These are phyloP conservation scores for Magallana gigas DNA, from an alignment of 1,140 invertebrate species.

Conservation along the genomic window DNA sequence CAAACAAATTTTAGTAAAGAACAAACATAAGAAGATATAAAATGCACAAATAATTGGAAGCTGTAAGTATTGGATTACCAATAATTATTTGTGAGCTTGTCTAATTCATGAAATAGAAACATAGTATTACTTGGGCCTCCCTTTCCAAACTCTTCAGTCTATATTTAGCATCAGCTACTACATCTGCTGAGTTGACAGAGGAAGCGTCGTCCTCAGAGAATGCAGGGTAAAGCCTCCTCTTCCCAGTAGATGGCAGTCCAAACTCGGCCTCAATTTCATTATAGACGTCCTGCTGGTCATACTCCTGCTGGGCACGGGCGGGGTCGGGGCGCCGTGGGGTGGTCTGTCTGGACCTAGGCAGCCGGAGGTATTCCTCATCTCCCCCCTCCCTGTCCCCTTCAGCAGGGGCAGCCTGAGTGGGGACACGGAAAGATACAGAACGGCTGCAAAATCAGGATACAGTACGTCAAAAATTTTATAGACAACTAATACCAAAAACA, in stretches of 20 bases:
- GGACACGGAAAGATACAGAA: slow-evolving; percentile 11
- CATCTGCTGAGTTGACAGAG: slow-evolving; percentile 71
- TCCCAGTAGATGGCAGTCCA: slow-evolving; percentile 42
- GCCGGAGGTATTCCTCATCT: slow-evolving; percentile 45
- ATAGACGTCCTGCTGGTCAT: slow-evolving; percentile 69
- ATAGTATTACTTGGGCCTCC: slow-evolving; percentile 70
- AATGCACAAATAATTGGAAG: no score
- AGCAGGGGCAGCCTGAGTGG: not conserved
- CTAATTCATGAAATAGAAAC: no score
- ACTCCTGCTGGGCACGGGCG: not conserved
- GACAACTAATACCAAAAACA: no score
- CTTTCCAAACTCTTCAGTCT: slow-evolving; percentile 74
- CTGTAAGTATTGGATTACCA: no score
- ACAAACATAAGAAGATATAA: no score
- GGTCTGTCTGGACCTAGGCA: slow-evolving; percentile 42
- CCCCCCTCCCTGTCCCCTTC: slow-evolving; percentile 1
- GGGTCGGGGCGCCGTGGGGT: slow-evolving; percentile 28
- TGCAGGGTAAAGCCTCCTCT: slow-evolving; percentile 58
- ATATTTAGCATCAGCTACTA: slow-evolving; percentile 74
- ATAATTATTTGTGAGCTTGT: no score
- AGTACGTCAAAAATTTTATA: not conserved
- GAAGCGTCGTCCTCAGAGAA: slow-evolving; percentile 69
- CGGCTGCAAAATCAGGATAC: not conserved
- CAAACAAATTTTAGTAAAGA: no score
- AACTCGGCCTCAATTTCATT: slow-evolving; percentile 68